These are phyloP conservation scores for Petaurus breviceps DNA, from an alignment of 2,113 vertebrate genomes.

Conservation along the genomic window DNA sequence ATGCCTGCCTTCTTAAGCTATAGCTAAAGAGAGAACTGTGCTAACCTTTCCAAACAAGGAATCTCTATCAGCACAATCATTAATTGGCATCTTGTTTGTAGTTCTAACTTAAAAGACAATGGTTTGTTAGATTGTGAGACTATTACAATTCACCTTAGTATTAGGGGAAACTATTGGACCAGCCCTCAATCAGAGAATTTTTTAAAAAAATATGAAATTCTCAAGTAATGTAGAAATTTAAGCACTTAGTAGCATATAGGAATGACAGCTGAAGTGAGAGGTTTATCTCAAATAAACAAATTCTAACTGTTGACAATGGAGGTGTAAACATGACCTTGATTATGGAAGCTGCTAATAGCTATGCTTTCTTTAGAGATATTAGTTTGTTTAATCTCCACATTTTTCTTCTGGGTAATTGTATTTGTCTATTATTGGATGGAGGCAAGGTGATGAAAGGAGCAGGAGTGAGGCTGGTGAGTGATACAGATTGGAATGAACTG, in stretches of 20 bases:
- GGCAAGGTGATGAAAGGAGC: background rate
- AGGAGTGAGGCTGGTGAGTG: background rate
- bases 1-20: background rate
- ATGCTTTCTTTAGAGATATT: background rate
- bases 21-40: background rate
- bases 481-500: background rate
- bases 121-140: background rate
- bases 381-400: background rate
- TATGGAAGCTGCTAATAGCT: background rate
- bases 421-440: background rate
- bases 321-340: background rate
- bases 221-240: background rate
- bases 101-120: conserved; percentile 1
- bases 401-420: background rate
- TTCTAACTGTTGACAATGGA: background rate
- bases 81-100: background rate
- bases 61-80: background rate
- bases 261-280: background rate
- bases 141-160: background rate
- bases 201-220: background rate
- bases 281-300: background rate
- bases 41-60: conserved; percentile 32
- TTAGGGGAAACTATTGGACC: conserved; percentile 25
- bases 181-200: background rate
- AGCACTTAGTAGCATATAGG: background rate